Conservation (phyloP, 1,140 invertebrate species). For the Euschistus heros region DNA sequence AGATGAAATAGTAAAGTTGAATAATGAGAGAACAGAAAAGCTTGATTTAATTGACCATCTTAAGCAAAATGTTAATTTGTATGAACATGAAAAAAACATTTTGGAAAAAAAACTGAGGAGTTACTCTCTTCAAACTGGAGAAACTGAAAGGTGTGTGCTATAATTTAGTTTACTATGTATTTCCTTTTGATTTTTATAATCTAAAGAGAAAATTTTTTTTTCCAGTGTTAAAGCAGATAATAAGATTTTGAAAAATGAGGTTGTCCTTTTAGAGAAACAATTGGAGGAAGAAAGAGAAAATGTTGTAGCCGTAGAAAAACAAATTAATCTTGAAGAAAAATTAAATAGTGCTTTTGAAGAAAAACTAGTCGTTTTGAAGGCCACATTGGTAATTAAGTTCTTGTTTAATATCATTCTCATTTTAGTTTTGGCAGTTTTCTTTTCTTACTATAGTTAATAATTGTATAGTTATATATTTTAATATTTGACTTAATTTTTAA, state of each 20-base stretch:
- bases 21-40: background rate
- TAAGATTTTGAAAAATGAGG: too few relatives aligned
- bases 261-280: too few relatives aligned
- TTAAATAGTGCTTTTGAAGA: slow-evolving; percentile 3
- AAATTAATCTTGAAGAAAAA: slow-evolving; percentile 5
- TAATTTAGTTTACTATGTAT: background rate
- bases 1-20: background rate
- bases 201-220: background rate
- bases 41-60: background rate
- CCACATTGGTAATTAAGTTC: slow-evolving; percentile 6
- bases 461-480: too few relatives aligned
- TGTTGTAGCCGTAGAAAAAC: background rate
- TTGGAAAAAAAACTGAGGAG: slow-evolving; percentile 13
- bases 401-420: too few relatives aligned
- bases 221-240: background rate
- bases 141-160: slow-evolving; percentile 8
- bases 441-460: too few relatives aligned
- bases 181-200: background rate
- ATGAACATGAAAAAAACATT: slow-evolving; percentile 23
- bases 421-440: too few relatives aligned
- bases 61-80: slow-evolving; percentile 19
- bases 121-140: background rate
- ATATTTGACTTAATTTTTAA: too few relatives aligned
- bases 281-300: background rate
- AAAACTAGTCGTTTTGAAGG: slow-evolving; percentile 1